phyloP scores from a whole-genome alignment of 2,113 vertebrate genomes.

The Noctilio leporinus region DNA sequence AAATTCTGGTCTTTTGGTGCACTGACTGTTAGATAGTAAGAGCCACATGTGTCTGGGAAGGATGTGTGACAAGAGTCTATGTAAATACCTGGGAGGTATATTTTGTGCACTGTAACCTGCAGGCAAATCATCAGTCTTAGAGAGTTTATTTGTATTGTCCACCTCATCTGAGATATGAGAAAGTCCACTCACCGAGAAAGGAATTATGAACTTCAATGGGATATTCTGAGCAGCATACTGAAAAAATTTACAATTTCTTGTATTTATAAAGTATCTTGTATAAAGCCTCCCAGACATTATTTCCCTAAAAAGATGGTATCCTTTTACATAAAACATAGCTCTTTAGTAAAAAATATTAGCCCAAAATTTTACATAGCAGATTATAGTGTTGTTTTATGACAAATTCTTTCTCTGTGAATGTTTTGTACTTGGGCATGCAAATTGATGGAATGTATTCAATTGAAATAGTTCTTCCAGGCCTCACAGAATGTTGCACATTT shows the following conservation, averaged over 20 bases:
- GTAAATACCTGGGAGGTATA: background rate
- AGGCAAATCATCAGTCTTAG: background rate
- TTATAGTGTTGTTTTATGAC: background rate
- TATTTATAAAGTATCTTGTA: background rate
- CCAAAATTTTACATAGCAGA: background rate
- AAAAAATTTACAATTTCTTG: background rate
- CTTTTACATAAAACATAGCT: constrained; percentile 6
- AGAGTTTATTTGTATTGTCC: background rate
- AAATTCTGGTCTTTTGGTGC: background rate
- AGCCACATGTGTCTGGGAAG: background rate
- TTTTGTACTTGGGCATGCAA: background rate
- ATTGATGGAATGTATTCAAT: background rate
- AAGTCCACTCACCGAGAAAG: background rate
- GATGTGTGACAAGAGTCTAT: background rate
- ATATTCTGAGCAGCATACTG: background rate
- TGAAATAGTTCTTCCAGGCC: background rate
- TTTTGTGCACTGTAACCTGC: background rate
- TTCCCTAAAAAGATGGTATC: background rate
- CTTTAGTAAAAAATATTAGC: constrained; percentile 1
- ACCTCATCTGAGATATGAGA: constrained; percentile 15
- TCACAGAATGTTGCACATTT: background rate
- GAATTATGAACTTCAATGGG: background rate
- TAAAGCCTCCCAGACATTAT: constrained; percentile 5
- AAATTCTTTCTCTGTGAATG: background rate
- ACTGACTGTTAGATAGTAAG: background rate